Conservation (phyloP, 2,797 vertebrate genomes). For the Microtus obscurus region DNA sequence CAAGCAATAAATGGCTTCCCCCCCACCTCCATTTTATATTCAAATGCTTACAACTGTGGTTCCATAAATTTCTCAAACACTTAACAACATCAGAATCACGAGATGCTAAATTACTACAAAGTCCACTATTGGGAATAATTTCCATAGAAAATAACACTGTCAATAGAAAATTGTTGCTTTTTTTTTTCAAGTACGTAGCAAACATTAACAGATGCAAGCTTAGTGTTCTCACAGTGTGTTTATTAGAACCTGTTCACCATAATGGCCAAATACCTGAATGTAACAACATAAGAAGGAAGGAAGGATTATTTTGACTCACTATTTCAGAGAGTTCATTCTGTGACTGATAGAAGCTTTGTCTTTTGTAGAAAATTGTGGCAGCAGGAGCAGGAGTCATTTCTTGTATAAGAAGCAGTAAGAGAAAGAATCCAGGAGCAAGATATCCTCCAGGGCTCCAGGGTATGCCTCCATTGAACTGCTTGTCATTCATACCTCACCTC, state of each 20-base stretch:
- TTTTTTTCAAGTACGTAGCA: not conserved
- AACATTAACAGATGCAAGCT: not conserved
- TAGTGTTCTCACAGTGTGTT: rapidly evolving
- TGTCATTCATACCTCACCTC: too few species aligned
- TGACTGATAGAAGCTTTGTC: not conserved
- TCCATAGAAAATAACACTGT: not conserved
- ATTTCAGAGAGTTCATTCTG: not conserved
- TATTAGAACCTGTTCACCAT: not conserved
- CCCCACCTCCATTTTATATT: not conserved
- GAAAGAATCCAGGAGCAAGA: not conserved
- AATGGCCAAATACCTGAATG: not conserved
- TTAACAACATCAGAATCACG: not conserved
- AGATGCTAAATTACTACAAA: not conserved
- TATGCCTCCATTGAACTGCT: not conserved
- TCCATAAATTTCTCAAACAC: not conserved
- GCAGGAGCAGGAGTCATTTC: not conserved
- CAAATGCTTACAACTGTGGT: not conserved
- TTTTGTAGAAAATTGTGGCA: not conserved
- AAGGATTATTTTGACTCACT: not conserved
- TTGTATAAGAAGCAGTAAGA: not conserved
- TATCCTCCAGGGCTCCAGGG: not conserved
- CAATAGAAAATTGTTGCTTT: not conserved
- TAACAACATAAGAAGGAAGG: not conserved
- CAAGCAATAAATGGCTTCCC: not conserved
- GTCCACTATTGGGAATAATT: not conserved